These are phyloP conservation scores for Spisula subtruncata DNA, from an alignment of 2,888 invertebrate species.

Conservation along the genomic window DNA sequence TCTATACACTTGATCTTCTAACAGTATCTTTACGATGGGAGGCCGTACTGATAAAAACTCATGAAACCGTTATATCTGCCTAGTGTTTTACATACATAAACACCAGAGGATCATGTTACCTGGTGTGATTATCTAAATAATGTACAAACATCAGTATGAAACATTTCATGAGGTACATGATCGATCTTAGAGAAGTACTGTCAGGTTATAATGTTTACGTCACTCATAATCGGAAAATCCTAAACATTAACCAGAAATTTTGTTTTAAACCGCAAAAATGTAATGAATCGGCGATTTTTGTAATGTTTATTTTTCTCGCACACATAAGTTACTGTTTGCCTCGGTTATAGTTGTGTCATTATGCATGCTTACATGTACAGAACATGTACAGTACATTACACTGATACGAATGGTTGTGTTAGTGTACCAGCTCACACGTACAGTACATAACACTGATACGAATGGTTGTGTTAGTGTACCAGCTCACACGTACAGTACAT, in stretches of 20 bases:
- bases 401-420: too few relatives aligned
- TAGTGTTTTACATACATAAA: slow-evolving; percentile 11
- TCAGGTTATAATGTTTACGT: neutral
- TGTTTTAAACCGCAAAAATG: neutral
- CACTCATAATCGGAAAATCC: neutral
- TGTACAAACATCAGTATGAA: neutral
- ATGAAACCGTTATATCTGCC: neutral
- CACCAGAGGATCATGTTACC: neutral
- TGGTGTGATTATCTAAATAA: neutral
- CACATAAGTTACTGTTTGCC: too few relatives aligned
- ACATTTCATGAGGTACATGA: neutral
- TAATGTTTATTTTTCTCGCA: neutral
- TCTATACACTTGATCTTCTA: neutral
- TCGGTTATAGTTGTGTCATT: too few relatives aligned
- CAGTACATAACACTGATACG: too few relatives aligned
- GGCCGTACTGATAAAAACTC: neutral
- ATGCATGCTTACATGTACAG: too few relatives aligned
- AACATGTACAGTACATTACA: too few relatives aligned
- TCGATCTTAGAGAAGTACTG: slow-evolving; percentile 9
- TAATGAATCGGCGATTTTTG: neutral
- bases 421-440: too few relatives aligned
- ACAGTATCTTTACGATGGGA: slow-evolving; percentile 9
- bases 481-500: too few relatives aligned
- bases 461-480: too few relatives aligned
- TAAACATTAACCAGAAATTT: neutral